A percentile compares a stretch with the other conserved stretches of the same genome.
These are phyloP conservation scores for Lagopus muta DNA, from an alignment of 2,113 vertebrate genomes.

Conservation along the genomic window DNA sequence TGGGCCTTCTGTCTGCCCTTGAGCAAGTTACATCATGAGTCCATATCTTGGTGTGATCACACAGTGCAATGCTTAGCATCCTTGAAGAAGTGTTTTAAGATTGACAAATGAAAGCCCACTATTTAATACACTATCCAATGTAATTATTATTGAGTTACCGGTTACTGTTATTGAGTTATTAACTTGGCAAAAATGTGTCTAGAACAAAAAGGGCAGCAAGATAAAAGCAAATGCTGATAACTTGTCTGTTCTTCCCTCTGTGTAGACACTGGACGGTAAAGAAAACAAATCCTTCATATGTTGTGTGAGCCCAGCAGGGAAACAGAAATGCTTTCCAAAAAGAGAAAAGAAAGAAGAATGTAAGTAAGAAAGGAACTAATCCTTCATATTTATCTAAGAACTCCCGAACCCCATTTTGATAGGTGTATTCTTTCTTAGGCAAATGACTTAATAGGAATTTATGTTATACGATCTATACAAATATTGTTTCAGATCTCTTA, in stretches of 20 bases:
- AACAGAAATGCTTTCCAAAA: background rate
- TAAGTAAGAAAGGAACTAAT: background rate
- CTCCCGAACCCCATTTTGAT: background rate
- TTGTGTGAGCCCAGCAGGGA: background rate
- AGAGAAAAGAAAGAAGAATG: background rate
- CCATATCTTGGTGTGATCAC: background rate
- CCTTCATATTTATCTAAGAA: background rate
- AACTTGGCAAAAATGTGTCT: slow-evolving; percentile 40
- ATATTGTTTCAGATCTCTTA: slow-evolving; percentile 31
- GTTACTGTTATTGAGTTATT: slow-evolving; percentile 38
- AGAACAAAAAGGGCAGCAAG: slow-evolving; percentile 15
- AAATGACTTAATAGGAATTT: slow-evolving; percentile 35
- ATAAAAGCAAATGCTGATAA: slow-evolving; percentile 15
- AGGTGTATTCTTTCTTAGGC: slow-evolving; percentile 23
- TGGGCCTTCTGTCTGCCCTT: background rate
- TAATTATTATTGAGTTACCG: slow-evolving; percentile 59
- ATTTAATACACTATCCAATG: slow-evolving; percentile 33
- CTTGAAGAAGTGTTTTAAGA: slow-evolving; percentile 17
- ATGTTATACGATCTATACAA: slow-evolving; percentile 46
- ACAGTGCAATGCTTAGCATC: background rate
- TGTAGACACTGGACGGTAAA: background rate
- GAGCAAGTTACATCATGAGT: background rate
- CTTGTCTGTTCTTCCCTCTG: background rate
- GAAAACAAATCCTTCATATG: background rate
- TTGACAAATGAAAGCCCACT: slow-evolving; percentile 36